A percentile compares a stretch with the other conserved stretches of the same genome.
Conservation (phyloP, 2,113 vertebrate species). For the Calidris pygmaea region DNA sequence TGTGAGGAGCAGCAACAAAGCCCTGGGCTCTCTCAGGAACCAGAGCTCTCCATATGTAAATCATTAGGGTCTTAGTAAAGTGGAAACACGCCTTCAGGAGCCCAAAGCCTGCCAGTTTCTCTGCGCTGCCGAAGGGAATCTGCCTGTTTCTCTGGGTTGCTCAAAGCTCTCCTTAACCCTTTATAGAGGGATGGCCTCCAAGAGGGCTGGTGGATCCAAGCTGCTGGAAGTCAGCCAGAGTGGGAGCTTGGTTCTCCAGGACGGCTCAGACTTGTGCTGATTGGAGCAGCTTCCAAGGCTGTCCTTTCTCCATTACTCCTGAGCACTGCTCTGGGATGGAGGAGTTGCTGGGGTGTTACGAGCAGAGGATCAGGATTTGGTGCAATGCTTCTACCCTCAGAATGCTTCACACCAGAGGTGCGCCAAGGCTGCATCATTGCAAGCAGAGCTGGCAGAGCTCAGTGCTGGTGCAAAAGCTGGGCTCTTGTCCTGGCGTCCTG, state of each 20-base stretch:
- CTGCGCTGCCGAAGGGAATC: not conserved
- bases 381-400: not conserved
- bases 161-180: not conserved
- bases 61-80: not conserved
- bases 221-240: not conserved
- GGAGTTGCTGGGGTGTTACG: not conserved
- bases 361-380: not conserved
- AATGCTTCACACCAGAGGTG: not conserved
- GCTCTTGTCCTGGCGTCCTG: not conserved
- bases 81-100: not conserved
- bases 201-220: not conserved
- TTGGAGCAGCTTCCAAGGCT: not conserved
- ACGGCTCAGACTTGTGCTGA: not conserved
- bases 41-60: not conserved
- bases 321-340: rapidly evolving
- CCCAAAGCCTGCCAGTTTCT: not conserved
- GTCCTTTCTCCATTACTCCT: not conserved
- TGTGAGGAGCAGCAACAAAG: not conserved
- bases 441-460: not conserved
- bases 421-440: not conserved
- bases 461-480: not conserved
- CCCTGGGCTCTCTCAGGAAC: not conserved
- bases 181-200: not conserved
- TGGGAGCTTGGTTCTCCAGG: not conserved
- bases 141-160: not conserved